Evolutionary conservation across 2,113 vertebrate species (phyloP).

Genomic region (Burhinus oedicnemus): DNA sequence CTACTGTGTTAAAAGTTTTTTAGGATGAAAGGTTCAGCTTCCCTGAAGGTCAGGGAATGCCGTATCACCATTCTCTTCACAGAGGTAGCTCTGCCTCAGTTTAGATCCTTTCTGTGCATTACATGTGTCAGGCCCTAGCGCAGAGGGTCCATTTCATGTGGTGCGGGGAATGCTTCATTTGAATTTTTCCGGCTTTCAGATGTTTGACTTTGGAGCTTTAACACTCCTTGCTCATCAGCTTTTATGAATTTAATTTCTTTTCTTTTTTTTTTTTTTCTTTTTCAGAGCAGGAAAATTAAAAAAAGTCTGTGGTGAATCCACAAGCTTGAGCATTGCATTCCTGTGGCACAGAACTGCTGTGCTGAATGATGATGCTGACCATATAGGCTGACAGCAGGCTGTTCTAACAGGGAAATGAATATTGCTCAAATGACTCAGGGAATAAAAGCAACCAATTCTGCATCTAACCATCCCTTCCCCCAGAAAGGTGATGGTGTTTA

Average conservation of each 20-base stretch:
- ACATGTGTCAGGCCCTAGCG: background rate
- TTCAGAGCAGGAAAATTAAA: background rate
- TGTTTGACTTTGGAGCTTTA: constrained; percentile 9
- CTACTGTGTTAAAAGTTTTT: background rate
- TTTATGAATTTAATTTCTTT: background rate
- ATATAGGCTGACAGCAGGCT: background rate
- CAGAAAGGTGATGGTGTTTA: background rate
- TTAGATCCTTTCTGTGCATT: background rate
- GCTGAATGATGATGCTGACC: background rate
- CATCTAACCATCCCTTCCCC: background rate
- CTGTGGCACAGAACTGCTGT: constrained; percentile 18
- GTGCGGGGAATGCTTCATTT: background rate
- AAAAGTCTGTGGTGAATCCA: background rate
- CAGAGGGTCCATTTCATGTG: background rate
- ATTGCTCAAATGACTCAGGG: background rate
- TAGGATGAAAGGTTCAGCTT: background rate
- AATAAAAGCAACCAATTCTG: background rate
- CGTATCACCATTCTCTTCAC: background rate
- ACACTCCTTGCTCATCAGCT: background rate
- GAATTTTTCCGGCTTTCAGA: constrained; percentile 21
- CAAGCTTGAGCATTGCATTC: background rate
- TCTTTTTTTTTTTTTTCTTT: background rate
- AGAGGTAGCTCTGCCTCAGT: background rate
- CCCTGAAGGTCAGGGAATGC: background rate
- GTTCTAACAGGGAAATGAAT: background rate